Evolutionary conservation across 2,113 vertebrate species (phyloP).

Genomic region (Dryoscopus gambensis): DNA sequence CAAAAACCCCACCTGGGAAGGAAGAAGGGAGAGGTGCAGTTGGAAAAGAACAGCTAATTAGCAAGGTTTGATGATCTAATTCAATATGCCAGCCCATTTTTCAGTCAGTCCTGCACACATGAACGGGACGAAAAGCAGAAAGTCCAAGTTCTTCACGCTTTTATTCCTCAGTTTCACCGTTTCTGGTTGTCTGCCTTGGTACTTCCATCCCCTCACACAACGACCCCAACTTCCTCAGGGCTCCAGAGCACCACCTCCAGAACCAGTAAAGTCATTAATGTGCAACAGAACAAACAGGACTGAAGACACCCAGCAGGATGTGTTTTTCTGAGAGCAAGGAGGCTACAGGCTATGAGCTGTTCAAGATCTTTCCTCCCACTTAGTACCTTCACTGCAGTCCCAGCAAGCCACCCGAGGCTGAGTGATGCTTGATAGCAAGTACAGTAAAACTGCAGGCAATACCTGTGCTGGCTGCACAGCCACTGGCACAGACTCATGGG

Average conservation of each 20-base stretch:
- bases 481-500: fast-evolving
- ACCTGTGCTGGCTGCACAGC: not conserved
- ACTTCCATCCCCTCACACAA: not conserved
- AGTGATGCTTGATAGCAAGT: not conserved
- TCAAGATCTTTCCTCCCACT: not conserved
- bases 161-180: not conserved
- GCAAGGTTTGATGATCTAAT: not conserved
- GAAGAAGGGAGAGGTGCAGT: not conserved
- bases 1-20: not conserved
- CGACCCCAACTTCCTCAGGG: fast-evolving
- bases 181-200: not conserved
- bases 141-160: not conserved
- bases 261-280: not conserved
- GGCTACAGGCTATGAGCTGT: not conserved
- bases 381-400: not conserved
- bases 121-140: not conserved
- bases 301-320: not conserved
- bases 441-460: not conserved
- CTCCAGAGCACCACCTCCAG: not conserved
- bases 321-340: not conserved
- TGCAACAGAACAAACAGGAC: not conserved
- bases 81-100: not conserved
- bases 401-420: not conserved
- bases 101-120: not conserved
- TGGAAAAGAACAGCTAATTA: not conserved